Evolutionary conservation across 1,140 invertebrate species (phyloP), one percentile per base, ranked within the genome.

Genomic region (Meloidogyne floridensis): DNA sequence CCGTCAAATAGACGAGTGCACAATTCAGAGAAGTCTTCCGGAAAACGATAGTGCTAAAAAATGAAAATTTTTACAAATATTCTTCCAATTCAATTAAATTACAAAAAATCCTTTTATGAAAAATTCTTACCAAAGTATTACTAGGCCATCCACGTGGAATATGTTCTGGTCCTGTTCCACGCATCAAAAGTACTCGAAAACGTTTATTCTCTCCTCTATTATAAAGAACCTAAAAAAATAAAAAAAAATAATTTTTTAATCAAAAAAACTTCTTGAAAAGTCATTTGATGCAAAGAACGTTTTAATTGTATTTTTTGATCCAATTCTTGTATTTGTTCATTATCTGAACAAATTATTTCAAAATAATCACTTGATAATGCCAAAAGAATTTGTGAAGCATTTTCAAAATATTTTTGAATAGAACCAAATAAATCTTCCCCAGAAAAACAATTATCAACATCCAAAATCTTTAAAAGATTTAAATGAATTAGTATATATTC

Each of bases 391-490:
- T 59, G 71, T 11, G 18, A 42, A 7, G 81, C 82, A 15, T 54
- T 71, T 10, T 83, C 65, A 65, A 83, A 83, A 53, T 75, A 51
- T n/a, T 11, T 47, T 15, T 70, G 51, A 65, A 83, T 32, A 20
- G 81, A 69, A 9, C 54, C 51, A 43, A 71, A 59, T 56, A 83
- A 54, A 74, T 83, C 73, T 15, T 71, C 42, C 18, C 71, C 82
- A 53, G 71, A n/a, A 47, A 83, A 54, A 32, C 82, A 83, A 32
- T 84, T 80, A 53, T 82, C 73, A 42, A 83, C 51, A n/a, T 77
- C 73, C 15, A 81, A n/a, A 54, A 75, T 10, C 73, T 81, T 59
- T 47, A 47, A 47, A 6, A 80, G 42, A 47, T 32, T 32, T 32
- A 32, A 32, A 32, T 32, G 32, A 32, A 32, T 32, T 32, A 32